phyloP scores from a whole-genome alignment of 2,113 vertebrate genomes.

The Nycticryphes semicollaris region DNA sequence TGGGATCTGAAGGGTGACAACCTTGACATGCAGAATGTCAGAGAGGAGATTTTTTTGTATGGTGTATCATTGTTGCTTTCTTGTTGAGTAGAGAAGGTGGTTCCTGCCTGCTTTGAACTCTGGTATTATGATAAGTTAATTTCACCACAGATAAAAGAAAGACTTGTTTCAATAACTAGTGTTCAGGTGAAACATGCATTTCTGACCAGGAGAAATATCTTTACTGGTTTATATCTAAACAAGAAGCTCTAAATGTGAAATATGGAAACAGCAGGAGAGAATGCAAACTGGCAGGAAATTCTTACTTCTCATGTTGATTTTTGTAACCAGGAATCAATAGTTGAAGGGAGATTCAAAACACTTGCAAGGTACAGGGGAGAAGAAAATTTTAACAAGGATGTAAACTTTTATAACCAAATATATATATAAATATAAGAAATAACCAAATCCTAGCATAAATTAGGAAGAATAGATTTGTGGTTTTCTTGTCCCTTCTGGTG shows the following conservation, averaged over 20 bases:
- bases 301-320: neutral
- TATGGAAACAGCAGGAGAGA: neutral
- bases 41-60: neutral
- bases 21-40: neutral
- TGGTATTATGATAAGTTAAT: neutral
- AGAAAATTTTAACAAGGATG: neutral
- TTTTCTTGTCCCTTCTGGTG: neutral
- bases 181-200: neutral
- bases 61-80: neutral
- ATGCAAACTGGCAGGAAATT: neutral
- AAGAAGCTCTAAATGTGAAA: neutral
- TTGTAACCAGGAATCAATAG: neutral
- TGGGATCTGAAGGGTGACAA: neutral
- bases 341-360: neutral
- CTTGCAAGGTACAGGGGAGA: neutral
- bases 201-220: neutral
- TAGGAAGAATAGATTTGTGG: neutral
- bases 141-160: neutral
- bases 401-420: neutral
- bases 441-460: neutral
- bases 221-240: neutral
- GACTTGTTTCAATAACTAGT: neutral
- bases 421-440: neutral
- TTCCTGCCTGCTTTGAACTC: neutral
- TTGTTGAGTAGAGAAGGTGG: neutral